Conservation (phyloP, 2,113 vertebrate species). For the Mandrillus leucophaeus region DNA sequence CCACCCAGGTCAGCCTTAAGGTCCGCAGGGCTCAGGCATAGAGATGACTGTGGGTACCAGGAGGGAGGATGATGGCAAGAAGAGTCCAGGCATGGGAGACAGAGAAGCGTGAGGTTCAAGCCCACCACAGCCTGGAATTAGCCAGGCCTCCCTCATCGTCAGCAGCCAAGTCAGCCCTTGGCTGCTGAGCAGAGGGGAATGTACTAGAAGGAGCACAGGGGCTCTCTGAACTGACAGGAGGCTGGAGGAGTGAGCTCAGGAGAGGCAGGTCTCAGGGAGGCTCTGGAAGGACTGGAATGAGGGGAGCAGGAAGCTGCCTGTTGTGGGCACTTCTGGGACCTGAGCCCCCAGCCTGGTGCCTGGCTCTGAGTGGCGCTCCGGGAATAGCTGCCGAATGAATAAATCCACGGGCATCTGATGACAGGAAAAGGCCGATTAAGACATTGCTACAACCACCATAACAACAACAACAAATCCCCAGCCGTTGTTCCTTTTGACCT, state of each 20-base stretch:
- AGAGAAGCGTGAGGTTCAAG: neutral
- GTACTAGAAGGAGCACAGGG: neutral
- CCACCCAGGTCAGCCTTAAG: neutral
- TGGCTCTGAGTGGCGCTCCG: neutral
- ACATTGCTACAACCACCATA: neutral
- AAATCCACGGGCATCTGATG: neutral
- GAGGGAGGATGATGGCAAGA: neutral
- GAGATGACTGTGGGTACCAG: neutral
- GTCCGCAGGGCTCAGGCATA: too few relatives aligned
- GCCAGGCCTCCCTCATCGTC: neutral
- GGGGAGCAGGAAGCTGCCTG: neutral
- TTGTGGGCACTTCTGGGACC: neutral
- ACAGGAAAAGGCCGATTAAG: neutral
- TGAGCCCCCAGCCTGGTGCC: too few relatives aligned
- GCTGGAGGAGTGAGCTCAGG: neutral
- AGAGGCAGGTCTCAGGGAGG: neutral
- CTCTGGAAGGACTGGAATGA: neutral
- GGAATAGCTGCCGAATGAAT: accelerated
- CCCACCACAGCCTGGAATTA: accelerated
- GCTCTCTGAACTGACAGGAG: neutral
- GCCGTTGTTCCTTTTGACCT: neutral
- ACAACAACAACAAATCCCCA: neutral
- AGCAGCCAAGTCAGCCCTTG: neutral
- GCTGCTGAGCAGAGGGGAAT: neutral
- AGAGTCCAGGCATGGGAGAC: neutral